These are phyloP conservation scores for Leptobrachium leishanense DNA, from an alignment of 2,113 vertebrate species.

Conservation along the genomic window DNA sequence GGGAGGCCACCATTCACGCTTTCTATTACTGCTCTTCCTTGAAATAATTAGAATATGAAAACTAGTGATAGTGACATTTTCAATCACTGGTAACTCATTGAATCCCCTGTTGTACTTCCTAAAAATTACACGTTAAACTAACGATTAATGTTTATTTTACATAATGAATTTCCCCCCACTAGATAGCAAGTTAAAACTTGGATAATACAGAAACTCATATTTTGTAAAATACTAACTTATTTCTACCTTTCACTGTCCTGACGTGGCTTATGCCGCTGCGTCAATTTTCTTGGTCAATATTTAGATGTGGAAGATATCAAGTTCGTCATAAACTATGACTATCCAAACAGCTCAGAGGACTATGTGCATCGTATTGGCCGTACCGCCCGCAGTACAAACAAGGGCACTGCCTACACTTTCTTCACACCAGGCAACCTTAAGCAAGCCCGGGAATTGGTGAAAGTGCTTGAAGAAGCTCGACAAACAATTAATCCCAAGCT, in stretches of 20 bases:
- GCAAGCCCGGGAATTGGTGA: constrained; percentile 91
- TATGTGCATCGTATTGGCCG: constrained; percentile 96
- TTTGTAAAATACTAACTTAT: constrained; percentile 60
- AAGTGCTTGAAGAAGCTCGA: constrained; percentile 91
- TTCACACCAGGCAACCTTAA: constrained; percentile 96
- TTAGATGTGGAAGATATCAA: constrained; percentile 97
- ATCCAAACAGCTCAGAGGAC: constrained; percentile 96
- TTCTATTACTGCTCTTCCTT: no score
- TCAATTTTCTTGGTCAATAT: constrained; percentile 51
- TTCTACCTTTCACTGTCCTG: constrained; percentile 64
- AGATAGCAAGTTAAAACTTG: no score
- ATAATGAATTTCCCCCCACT: no score
- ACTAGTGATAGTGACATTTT: no score
- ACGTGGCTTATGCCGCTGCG: constrained; percentile 56
- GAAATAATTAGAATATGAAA: no score
- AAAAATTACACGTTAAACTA: no score
- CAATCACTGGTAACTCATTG: no score
- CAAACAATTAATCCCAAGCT: constrained; percentile 97
- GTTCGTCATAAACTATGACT: constrained; percentile 99
- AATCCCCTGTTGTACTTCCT: no score
- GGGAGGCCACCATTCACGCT: no score
- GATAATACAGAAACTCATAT: no score
- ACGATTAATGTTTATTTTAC: no score
- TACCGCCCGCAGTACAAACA: constrained; percentile 96
- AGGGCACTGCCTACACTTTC: constrained; percentile 98